Evolutionary conservation across 2,888 invertebrate species (phyloP).

Genomic region (Caenorhabditis auriculariae): DNA sequence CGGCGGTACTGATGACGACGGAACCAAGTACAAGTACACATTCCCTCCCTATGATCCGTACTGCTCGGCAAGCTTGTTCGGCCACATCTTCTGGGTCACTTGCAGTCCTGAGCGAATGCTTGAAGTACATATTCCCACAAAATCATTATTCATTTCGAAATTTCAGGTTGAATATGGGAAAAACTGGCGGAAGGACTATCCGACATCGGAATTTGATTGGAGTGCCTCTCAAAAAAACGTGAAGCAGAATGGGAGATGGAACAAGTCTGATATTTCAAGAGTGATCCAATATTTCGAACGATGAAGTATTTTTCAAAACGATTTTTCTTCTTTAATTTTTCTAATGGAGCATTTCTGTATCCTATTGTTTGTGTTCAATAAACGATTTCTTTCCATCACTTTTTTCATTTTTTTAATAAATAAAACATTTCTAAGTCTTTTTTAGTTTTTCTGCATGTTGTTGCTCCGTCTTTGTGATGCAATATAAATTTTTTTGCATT

Average conservation of each 20-base stretch:
- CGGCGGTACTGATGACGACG: constrained; percentile 13
- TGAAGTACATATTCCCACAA: background rate
- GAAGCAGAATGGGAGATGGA: background rate
- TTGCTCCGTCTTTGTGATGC: no score
- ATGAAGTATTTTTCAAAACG: no score
- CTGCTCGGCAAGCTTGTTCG: constrained; percentile 28
- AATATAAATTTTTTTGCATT: no score
- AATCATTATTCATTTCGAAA: background rate
- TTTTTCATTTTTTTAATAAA: no score
- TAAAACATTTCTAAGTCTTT: no score
- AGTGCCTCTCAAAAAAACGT: constrained; percentile 1
- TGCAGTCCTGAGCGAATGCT: constrained; percentile 27
- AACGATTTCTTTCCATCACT: no score
- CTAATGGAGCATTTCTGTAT: no score
- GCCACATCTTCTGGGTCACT: constrained; percentile 32
- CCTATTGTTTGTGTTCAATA: no score
- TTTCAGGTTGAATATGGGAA: constrained; percentile 6
- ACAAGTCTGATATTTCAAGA: background rate
- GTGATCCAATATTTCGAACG: no score
- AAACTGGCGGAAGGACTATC: constrained; percentile 4
- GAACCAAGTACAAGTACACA: constrained; percentile 19
- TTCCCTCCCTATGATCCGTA: constrained; percentile 32
- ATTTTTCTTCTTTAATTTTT: no score
- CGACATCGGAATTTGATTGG: background rate
- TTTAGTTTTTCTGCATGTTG: no score